Base-by-base conservation (phyloP, 2,113 vertebrate genomes). In the Equus quagga region DNA sequence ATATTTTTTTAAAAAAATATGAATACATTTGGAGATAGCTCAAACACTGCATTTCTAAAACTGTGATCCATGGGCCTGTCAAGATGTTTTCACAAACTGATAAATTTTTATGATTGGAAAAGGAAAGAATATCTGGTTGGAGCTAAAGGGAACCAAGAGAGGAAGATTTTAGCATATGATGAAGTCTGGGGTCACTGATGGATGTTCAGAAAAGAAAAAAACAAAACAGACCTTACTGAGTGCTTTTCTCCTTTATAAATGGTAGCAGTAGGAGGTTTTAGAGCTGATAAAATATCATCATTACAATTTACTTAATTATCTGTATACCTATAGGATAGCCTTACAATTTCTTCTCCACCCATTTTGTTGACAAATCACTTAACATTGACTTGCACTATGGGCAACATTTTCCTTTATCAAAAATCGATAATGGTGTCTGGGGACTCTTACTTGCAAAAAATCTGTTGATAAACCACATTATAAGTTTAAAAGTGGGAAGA, bases 1-100 rank as follows among this genome's bases (percentile, higher is more conserved):
- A 94, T 26, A 41, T 3, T 6, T 70, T 96, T 80, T 89, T 60
- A 8, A 2, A 7, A 83, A 72, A 92, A 69, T 67, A 69, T 33
- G 82, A 95, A 65, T 96, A 69, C n/a, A 80, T 97, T 96, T 93
- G 82, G 82, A 96, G 79, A 96, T 26, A 80, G 72, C 13, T 95
- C 51, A 88, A 91, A 95, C 2, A 60, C 51, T 72, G 51, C 79
- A 54, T 80, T 87, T 83, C 41, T 86, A 62, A 96, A 83, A 83
- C 23, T 83, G 51, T 87, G 92, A 97, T 89, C 86, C 83, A 70
- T 87, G 58, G 64, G 9, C 56, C 69, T 75, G 49, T 96, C 73
- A 69, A 79, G 82, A 92, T 64, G 79, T 78, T 96, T 96, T 94
- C 92, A 89, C 79, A 83, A 89, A 58, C 73, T 73, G 72, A 78